phyloP scores from a whole-genome alignment of 30 jellyfish, hydroid and myxozoan species.

The Aurelia sp. region DNA sequence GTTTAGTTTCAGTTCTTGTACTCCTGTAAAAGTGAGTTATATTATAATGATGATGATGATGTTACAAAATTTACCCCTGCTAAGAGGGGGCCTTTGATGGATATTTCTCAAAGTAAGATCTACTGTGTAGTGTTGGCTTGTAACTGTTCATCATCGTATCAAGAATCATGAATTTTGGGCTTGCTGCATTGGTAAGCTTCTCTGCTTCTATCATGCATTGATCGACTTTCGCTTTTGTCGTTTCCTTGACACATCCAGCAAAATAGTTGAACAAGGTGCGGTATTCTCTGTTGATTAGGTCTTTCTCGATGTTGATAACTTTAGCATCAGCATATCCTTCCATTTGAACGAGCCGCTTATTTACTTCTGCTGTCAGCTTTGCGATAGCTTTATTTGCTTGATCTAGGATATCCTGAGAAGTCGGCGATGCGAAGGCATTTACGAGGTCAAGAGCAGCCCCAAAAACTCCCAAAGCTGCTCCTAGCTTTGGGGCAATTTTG shows the following conservation, averaged over 20 bases:
- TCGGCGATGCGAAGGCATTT: constrained; percentile 12
- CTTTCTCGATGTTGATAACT: constrained; percentile 31
- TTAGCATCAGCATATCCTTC: constrained; percentile 29
- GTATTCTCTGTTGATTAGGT: constrained; percentile 28
- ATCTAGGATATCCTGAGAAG: constrained; percentile 28
- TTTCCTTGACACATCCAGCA: constrained; percentile 29
- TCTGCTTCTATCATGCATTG: constrained; percentile 38
- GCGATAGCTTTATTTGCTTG: constrained; percentile 45
- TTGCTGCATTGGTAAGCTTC: background rate
- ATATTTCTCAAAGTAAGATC: constrained; percentile 12
- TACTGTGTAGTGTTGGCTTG: background rate
- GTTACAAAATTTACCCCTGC: no score
- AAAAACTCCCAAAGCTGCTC: constrained; percentile 45
- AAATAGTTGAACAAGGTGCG: constrained; percentile 11
- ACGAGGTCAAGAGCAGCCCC: constrained; percentile 45
- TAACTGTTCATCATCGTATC: constrained; percentile 8
- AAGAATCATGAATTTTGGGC: constrained; percentile 41
- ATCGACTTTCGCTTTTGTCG: constrained; percentile 13
- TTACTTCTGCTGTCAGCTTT: constrained; percentile 53
- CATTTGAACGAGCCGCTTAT: constrained; percentile 26
- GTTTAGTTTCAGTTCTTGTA: no score
- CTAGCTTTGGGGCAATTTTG: constrained; percentile 47
- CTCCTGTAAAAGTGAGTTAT: no score
- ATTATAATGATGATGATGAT: no score
- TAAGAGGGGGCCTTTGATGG: constrained; percentile 21